phyloP scores from a whole-genome alignment of 2,113 vertebrate genomes.

The Catharus fuscescens region DNA sequence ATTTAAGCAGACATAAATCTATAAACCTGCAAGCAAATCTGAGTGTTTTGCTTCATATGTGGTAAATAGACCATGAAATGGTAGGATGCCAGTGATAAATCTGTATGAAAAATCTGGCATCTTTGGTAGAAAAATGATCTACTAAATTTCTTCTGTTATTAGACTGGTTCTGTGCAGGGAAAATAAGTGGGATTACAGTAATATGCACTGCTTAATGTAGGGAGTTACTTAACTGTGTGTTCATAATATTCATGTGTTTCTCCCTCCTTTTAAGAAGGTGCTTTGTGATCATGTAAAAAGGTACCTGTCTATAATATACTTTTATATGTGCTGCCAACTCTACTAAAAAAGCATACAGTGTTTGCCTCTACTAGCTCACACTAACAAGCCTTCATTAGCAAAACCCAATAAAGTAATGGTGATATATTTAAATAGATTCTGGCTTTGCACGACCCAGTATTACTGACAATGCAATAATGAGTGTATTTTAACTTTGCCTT shows the following conservation, averaged over 20 bases:
- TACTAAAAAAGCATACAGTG: neutral
- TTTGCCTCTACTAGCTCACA: neutral
- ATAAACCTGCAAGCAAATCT: neutral
- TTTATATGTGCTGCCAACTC: neutral
- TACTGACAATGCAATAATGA: neutral
- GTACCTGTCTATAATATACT: neutral
- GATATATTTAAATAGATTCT: neutral
- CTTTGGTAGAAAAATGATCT: neutral
- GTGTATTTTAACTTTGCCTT: neutral
- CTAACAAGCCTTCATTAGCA: neutral
- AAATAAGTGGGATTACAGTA: neutral
- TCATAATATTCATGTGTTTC: neutral
- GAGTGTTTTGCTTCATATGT: neutral
- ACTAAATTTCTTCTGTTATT: neutral
- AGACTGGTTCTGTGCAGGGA: neutral
- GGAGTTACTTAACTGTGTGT: neutral
- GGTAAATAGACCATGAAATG: neutral
- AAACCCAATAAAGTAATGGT: neutral
- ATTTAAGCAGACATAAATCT: neutral
- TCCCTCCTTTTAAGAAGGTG: neutral
- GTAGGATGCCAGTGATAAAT: neutral
- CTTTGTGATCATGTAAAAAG: neutral
- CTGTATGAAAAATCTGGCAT: conserved; percentile 1
- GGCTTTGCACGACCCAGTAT: neutral
- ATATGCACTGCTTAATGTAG: neutral